These are phyloP conservation scores for Chloroceryle amazona DNA, from an alignment of 2,797 vertebrate genomes.

Conservation along the genomic window DNA sequence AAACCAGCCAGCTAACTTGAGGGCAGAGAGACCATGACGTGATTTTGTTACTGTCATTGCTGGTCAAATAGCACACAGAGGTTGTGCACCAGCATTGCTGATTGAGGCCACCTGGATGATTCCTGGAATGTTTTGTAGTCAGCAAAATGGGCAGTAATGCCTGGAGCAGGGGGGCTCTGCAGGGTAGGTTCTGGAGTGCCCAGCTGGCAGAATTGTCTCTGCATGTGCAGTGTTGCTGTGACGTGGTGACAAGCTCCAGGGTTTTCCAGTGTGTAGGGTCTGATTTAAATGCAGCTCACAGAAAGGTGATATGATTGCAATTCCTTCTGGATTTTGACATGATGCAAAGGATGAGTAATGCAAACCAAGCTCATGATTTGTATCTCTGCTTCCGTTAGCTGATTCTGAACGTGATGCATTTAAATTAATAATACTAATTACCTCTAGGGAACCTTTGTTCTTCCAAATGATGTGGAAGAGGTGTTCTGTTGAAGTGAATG, in stretches of 20 bases:
- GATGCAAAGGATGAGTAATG: not conserved
- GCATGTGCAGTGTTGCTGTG: not conserved
- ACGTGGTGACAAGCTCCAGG: not conserved
- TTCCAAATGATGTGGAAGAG: not conserved
- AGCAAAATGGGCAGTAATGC: accelerated
- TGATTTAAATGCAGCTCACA: not conserved
- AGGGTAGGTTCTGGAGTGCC: not conserved
- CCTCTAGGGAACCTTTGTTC: not conserved
- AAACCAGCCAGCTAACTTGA: not conserved
- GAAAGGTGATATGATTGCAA: not conserved
- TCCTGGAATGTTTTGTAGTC: not conserved
- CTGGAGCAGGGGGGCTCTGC: accelerated
- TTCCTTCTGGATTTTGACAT: not conserved
- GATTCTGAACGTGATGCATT: not conserved
- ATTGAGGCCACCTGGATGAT: not conserved
- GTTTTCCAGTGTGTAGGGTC: not conserved
- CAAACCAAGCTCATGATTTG: not conserved
- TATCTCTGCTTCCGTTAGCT: not conserved
- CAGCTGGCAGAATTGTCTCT: slow-evolving; percentile 5
- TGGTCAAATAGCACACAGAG: not conserved
- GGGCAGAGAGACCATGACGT: not conserved
- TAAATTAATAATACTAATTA: not conserved
- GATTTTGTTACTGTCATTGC: not conserved
- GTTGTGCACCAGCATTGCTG: not conserved
- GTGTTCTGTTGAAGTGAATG: not conserved